phyloP scores from a whole-genome alignment of 2,113 vertebrate genomes.

The Smithornis capensis region DNA sequence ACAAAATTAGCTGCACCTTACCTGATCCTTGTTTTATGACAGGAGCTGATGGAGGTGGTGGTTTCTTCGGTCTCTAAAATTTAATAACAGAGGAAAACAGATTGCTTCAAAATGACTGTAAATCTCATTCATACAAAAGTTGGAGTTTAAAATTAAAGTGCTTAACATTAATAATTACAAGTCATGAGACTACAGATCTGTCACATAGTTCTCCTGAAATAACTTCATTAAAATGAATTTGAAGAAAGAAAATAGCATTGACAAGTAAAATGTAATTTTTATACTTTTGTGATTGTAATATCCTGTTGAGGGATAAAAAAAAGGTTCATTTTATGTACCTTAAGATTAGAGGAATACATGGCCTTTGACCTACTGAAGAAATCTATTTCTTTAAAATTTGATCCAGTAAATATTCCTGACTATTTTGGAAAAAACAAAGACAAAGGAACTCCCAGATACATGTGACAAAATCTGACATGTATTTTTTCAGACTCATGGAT shows the following conservation, averaged over 20 bases:
- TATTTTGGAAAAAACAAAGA: not conserved
- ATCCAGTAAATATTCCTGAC: conserved; percentile 37
- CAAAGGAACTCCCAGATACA: not conserved
- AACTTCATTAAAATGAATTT: not conserved
- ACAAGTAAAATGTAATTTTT: not conserved
- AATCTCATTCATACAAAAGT: not conserved
- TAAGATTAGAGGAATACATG: conserved; percentile 22
- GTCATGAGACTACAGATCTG: not conserved
- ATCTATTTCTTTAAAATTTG: conserved; percentile 51
- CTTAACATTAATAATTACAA: not conserved
- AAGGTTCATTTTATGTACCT: not conserved
- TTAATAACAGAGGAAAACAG: conserved; percentile 37
- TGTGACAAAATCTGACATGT: not conserved
- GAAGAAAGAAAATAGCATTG: not conserved
- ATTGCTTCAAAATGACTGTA: conserved; percentile 17
- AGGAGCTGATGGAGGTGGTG: conserved; percentile 91
- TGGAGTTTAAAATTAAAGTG: not conserved
- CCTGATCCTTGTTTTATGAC: conserved; percentile 87
- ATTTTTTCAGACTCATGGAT: not conserved
- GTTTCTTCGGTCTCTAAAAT: conserved; percentile 97
- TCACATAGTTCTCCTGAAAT: not conserved
- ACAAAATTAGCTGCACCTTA: conserved; percentile 65
- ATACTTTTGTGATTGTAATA: conserved; percentile 33
- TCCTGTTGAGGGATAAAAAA: conserved; percentile 1
- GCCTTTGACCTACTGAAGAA: not conserved